Percentiles rank a stretch among this genome's conserved stretches.
These are phyloP conservation scores for Colletes collaris DNA, from an alignment of 2,888 invertebrate species.

Conservation along the genomic window DNA sequence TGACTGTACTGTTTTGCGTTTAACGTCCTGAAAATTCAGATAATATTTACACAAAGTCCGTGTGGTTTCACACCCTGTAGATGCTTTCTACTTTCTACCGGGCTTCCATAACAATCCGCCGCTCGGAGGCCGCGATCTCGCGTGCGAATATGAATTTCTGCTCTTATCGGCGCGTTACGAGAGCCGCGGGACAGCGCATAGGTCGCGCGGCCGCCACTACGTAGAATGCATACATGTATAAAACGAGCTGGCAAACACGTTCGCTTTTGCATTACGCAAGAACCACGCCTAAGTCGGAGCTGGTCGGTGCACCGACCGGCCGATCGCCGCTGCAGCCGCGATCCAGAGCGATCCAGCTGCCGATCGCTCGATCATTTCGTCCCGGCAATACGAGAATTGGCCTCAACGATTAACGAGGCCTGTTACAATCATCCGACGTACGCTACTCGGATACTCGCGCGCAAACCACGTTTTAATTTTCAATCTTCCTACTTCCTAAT, in stretches of 20 bases:
- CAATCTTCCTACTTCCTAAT: too few species aligned
- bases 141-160: slow-evolving; percentile 63
- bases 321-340: slow-evolving; percentile 36
- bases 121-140: slow-evolving; percentile 40
- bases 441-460: too few species aligned
- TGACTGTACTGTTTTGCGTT: too few species aligned
- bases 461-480: too few species aligned
- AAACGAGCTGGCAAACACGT: slow-evolving; percentile 72
- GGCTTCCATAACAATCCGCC: slow-evolving; percentile 40
- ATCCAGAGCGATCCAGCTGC: slow-evolving; percentile 30
- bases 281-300: slow-evolving; percentile 78
- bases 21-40: too few species aligned
- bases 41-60: not conserved
- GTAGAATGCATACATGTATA: slow-evolving; percentile 44
- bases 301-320: slow-evolving; percentile 55
- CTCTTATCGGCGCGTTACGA: slow-evolving; percentile 57
- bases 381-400: slow-evolving; percentile 8
- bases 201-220: slow-evolving; percentile 27
- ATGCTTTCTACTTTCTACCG: slow-evolving; percentile 66
- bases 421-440: too few species aligned
- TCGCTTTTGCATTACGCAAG: slow-evolving; percentile 76
- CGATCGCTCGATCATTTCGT: slow-evolving; percentile 28
- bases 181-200: slow-evolving; percentile 38
- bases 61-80: slow-evolving; percentile 8
- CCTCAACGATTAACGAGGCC: not conserved